Percentiles rank a stretch among this genome's conserved stretches.
These are phyloP conservation scores for Agriotes lineatus DNA, from an alignment of 2,888 invertebrate species.

Conservation along the genomic window DNA sequence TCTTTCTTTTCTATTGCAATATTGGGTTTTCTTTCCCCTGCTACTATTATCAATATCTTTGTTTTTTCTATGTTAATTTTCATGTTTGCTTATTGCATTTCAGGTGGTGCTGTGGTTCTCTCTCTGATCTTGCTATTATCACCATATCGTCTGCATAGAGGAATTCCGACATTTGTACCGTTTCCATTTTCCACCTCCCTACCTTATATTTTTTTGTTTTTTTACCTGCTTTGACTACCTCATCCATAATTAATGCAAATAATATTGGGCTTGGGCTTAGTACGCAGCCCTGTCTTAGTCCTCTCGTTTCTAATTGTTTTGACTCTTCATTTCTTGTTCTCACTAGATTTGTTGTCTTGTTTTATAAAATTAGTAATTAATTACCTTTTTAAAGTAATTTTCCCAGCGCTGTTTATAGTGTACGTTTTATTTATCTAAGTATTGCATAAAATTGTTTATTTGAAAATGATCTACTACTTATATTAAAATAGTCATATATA, in stretches of 20 bases:
- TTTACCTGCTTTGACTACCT: too few species aligned
- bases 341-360: background rate
- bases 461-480: too few species aligned
- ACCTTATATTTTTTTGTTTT: background rate
- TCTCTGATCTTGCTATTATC: background rate
- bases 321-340: background rate
- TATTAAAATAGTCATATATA: too few species aligned
- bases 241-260: too few species aligned
- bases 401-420: too few species aligned
- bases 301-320: background rate
- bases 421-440: too few species aligned
- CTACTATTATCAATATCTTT: too few species aligned
- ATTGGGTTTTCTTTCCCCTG: too few species aligned
- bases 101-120: background rate
- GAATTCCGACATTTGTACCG: background rate
- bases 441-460: too few species aligned
- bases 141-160: background rate
- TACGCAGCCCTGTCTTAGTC: background rate
- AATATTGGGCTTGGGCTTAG: background rate
- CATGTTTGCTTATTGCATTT: too few species aligned
- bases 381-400: too few species aligned
- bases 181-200: background rate
- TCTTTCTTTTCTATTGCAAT: background rate
- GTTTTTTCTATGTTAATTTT: too few species aligned
- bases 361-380: background rate